Evolutionary conservation across 2,888 invertebrate species (phyloP), one percentile per base, ranked within the genome.

Genomic region (Heliconius sara): DNA sequence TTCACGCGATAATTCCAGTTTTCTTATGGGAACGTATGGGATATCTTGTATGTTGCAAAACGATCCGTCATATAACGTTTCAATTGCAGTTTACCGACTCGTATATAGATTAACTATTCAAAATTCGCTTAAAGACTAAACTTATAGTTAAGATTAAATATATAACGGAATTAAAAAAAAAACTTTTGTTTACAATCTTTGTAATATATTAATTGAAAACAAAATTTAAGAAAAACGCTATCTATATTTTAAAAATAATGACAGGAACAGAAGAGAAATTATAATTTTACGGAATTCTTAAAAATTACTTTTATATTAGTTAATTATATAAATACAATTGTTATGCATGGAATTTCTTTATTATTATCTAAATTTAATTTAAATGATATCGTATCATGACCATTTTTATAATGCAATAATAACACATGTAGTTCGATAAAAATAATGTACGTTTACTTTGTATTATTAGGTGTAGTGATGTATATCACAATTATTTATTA

Each of bases 1-100:
- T 79, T 79, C 77, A 30, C 77, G 79, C 76, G 80, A 81, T 81
- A 82, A 80, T 76, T 80, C 80, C 30, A 80, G 83, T 84, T 83
- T 89, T 89, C 90, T 89, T 90, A 89, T 91, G 91, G 88, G 91
- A 91, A 91, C 87, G 85, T 84, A 84, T 84, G 84, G 79, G 43
- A 70, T 70, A 47, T 70, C 70, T n/a, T 80, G 84, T 87, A 88
- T 88, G 87, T 87, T 85, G 89, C 90, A 90, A 86, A 88, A 81
- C 78, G 84, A 86, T 87, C 86, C 84, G 76, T 79, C 87, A 86
- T 89, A 89, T 89, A 84, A 85, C 83, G 85, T 90, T 87, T 83
- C 88, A 76, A 80, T 79, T 81, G 86, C 83, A 85, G 86, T 60
- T 60, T 12, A 60, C 60, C 86, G 85, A 84, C 30, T 30, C 4